Evolutionary conservation across 2,888 invertebrate genomes (phyloP).

Genomic region (Tinea pellionella): DNA sequence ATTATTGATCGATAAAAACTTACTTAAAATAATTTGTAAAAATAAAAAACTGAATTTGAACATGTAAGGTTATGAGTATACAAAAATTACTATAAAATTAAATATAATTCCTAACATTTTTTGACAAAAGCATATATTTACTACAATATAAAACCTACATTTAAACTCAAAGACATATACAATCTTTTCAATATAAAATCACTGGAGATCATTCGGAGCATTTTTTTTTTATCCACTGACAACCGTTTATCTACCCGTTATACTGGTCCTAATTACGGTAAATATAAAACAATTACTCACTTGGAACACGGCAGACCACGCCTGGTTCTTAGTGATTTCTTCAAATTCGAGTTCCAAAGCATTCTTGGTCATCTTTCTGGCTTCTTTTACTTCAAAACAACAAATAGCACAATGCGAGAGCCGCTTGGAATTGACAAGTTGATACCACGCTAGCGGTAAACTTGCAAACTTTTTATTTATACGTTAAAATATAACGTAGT

Average conservation of each 20-base stretch:
- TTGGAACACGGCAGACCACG: slow-evolving; percentile 80
- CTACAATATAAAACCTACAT: too few relatives aligned
- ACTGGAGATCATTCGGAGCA: not conserved
- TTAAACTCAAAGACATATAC: too few relatives aligned
- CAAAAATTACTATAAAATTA: too few relatives aligned
- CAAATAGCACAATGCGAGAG: not conserved
- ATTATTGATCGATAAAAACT: too few relatives aligned
- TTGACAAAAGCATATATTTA: too few relatives aligned
- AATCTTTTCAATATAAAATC: too few relatives aligned
- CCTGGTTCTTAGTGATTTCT: slow-evolving; percentile 75
- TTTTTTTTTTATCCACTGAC: not conserved
- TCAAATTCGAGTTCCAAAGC: slow-evolving; percentile 77
- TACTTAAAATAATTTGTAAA: too few relatives aligned
- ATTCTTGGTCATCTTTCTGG: not conserved
- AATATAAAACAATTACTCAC: slow-evolving; percentile 47
- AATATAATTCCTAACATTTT: too few relatives aligned
- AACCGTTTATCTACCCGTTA: not conserved
- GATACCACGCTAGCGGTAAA: not conserved
- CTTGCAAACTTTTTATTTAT: not conserved
- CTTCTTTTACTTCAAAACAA: slow-evolving; percentile 6
- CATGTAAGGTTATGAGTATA: too few relatives aligned
- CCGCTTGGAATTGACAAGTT: not conserved
- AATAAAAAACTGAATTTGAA: too few relatives aligned
- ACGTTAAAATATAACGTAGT: not conserved
- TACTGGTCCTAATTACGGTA: not conserved